A percentile compares a stretch with the other conserved stretches of the same genome.
phyloP scores from a whole-genome alignment of 2,113 vertebrate species.

The Terrapene triunguis region DNA sequence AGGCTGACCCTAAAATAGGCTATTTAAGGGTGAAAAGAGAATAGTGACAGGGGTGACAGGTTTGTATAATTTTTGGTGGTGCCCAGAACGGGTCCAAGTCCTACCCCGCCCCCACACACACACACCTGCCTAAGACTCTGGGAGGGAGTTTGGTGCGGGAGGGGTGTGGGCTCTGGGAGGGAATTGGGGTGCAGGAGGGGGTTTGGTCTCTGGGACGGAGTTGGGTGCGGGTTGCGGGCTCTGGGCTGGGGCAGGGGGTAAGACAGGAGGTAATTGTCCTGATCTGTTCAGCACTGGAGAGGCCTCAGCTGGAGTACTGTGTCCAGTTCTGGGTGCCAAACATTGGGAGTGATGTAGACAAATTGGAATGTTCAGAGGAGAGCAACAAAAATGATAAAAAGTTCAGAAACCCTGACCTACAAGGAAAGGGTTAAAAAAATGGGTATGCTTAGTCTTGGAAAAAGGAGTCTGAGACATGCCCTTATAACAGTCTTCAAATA shows the following conservation, averaged over 20 bases:
- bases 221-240: too few relatives aligned
- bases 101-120: fast-evolving
- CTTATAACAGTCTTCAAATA: background rate
- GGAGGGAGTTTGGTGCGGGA: too few relatives aligned
- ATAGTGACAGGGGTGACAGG: background rate
- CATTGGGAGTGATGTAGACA: background rate
- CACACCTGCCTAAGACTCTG: too few relatives aligned
- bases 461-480: background rate
- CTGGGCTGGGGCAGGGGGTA: too few relatives aligned
- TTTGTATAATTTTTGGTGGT: too few relatives aligned
- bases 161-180: too few relatives aligned
- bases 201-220: too few relatives aligned
- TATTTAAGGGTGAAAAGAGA: background rate
- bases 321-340: background rate
- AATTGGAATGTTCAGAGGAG: background rate
- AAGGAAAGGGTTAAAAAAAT: background rate
- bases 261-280: background rate
- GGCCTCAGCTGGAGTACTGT: background rate
- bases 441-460: background rate
- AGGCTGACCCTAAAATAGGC: background rate
- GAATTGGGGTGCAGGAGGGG: too few relatives aligned
- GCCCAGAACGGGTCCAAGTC: too few relatives aligned
- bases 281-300: background rate
- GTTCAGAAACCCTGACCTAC: background rate
- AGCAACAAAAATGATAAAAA: background rate